phyloP scores from a whole-genome alignment of 2,888 invertebrate genomes.

The Lasioglossum zephyrum region DNA sequence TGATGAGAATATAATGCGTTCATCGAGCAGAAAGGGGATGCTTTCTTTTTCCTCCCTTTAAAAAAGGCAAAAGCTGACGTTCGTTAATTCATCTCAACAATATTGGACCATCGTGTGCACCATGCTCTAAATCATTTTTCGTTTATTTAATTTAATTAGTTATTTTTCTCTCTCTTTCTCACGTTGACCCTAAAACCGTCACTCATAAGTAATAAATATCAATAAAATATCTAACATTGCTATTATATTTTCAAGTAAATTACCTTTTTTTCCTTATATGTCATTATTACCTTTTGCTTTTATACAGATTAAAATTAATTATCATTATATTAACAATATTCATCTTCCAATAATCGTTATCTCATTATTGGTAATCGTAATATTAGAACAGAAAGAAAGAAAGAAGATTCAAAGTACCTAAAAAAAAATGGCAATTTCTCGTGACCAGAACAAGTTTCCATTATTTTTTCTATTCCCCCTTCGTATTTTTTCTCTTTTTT shows the following conservation, averaged over 20 bases:
- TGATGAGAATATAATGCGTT: slow-evolving; percentile 42
- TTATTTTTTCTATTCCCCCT: slow-evolving; percentile 45
- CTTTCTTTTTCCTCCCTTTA: slow-evolving; percentile 37
- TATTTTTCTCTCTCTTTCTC: slow-evolving; percentile 46
- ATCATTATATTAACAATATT: slow-evolving; percentile 83
- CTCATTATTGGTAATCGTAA: slow-evolving; percentile 74
- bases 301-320: slow-evolving; percentile 82
- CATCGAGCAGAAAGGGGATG: slow-evolving; percentile 44
- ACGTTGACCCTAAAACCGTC: slow-evolving; percentile 72
- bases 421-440: slow-evolving; percentile 83
- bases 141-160: slow-evolving; percentile 67
- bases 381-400: slow-evolving; percentile 68
- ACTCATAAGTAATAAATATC: slow-evolving; percentile 81
- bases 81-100: slow-evolving; percentile 57
- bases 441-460: slow-evolving; percentile 83
- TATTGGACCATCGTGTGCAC: slow-evolving; percentile 66
- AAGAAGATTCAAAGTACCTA: slow-evolving; percentile 77
- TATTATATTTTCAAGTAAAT: slow-evolving; percentile 82
- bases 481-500: slow-evolving; percentile 6
- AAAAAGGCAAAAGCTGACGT: slow-evolving; percentile 52
- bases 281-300: slow-evolving; percentile 75
- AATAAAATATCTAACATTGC: slow-evolving; percentile 84
- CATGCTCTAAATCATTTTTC: slow-evolving; percentile 57
- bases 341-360: slow-evolving; percentile 76
- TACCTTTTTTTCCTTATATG: slow-evolving; percentile 70